Evolutionary conservation across 2,888 invertebrate species (phyloP).

Genomic region (Drosophila melanocephala): DNA sequence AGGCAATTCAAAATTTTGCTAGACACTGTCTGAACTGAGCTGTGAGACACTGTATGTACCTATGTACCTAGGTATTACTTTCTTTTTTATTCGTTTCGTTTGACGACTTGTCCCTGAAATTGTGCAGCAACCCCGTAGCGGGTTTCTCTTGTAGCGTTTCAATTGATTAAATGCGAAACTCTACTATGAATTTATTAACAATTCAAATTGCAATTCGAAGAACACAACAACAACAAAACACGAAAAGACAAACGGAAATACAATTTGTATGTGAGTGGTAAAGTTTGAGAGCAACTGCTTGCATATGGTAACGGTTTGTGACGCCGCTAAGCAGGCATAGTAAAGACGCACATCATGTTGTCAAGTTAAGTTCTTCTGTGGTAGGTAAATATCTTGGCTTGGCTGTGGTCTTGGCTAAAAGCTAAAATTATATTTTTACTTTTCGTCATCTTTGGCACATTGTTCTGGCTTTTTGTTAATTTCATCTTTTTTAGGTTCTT

Average conservation of each 20-base stretch:
- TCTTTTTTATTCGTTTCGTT: conserved; percentile 23
- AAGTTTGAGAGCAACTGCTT: conserved; percentile 33
- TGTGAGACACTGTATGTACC: too few species aligned
- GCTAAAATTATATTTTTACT: conserved; percentile 1
- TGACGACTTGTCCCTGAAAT: conserved; percentile 71
- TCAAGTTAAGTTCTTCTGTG: background rate
- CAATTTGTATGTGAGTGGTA: conserved; percentile 4
- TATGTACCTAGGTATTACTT: background rate
- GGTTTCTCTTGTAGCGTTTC: conserved; percentile 61
- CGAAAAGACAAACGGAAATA: conserved; percentile 15
- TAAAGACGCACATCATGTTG: conserved; percentile 2
- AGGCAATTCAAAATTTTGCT: too few species aligned
- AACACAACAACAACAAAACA: conserved; percentile 31
- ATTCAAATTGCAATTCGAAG: conserved; percentile 66
- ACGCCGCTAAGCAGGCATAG: conserved; percentile 10
- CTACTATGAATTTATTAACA: conserved; percentile 67
- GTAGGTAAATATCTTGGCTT: conserved; percentile 1
- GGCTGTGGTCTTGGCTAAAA: background rate
- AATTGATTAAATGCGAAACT: conserved; percentile 59
- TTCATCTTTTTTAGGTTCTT: background rate
- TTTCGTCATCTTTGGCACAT: conserved; percentile 13
- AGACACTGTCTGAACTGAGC: too few species aligned
- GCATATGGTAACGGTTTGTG: conserved; percentile 11
- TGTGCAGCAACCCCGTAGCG: conserved; percentile 72
- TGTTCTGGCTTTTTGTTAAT: background rate